phyloP scores from a whole-genome alignment of 2,888 invertebrate genomes.

The Drosophila picticornis region DNA sequence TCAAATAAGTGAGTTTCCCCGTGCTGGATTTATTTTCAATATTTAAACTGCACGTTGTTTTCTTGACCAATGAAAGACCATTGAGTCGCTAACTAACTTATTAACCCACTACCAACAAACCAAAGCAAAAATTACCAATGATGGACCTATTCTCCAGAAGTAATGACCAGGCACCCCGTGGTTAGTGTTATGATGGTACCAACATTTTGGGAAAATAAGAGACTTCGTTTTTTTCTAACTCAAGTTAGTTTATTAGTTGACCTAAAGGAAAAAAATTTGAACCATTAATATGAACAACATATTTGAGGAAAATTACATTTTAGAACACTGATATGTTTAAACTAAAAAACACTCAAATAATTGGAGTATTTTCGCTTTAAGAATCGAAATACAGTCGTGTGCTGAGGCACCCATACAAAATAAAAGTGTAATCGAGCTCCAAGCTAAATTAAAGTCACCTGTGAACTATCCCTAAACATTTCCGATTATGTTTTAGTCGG shows the following conservation, averaged over 20 bases:
- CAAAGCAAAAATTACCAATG: not conserved
- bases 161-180: not conserved
- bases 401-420: too few relatives aligned
- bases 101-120: too few relatives aligned
- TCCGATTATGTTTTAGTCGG: too few relatives aligned
- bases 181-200: not conserved
- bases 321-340: too few relatives aligned
- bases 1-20: not conserved
- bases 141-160: not conserved
- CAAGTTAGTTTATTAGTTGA: not conserved
- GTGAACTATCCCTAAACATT: too few relatives aligned
- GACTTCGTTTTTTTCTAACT: not conserved
- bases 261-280: not conserved
- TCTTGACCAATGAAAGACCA: not conserved
- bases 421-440: too few relatives aligned
- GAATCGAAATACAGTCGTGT: not conserved
- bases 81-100: not conserved
- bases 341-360: not conserved
- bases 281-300: too few relatives aligned
- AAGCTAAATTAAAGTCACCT: too few relatives aligned
- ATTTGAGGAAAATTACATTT: too few relatives aligned
- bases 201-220: not conserved
- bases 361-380: not conserved
- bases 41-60: too few relatives aligned
- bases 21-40: too few relatives aligned